Evolutionary conservation across 2,113 vertebrate species (phyloP), one percentile per base, ranked within the genome.

Genomic region (Hippotragus niger): DNA sequence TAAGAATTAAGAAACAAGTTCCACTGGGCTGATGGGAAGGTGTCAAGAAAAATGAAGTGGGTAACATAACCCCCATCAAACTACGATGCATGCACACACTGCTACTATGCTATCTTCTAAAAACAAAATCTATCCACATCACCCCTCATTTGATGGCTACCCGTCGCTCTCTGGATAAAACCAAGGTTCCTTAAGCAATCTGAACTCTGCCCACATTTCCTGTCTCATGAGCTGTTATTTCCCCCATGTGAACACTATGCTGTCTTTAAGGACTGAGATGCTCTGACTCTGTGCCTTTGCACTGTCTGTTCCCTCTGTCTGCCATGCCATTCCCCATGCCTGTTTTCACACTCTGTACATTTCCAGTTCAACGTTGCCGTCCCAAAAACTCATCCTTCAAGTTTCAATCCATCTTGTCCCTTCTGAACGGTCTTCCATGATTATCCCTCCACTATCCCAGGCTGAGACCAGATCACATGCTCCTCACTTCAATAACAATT

Each of bases 1-100:
- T 55, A 93, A 88, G n/a, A 71, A 60, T 53, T 53, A 78, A 91
- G 31, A 45, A 96, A 58, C 71, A 43, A 55, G 33, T 74, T 81
- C 45, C 36, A 14, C 50, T 29, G 1, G 33, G 57, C 36, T 45
- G 31, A 60, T 5, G 12, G 81, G 53, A 96, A 91, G 27, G 11
- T 60, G 21, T 60, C 57, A 81, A 80, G 11, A 90, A 83, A 45
- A 88, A 40, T 3, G 27, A 16, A 90, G 19, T 33, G 7, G 36
- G 64, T 23, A 50, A 80, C 6, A 7, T 12, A 50, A 17, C 7
- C 14, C 11, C 45, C 6, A 6, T 80, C 43, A 60, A 91, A 58
- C 33, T 14, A 29, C 40, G 2, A 12, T 5, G 12, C n/a, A 52
- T 10, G 55, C 52, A 23, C 15, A 67, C 50, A 9, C 43, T 33